Percentiles rank a stretch among this genome's conserved stretches.
Evolutionary conservation across 2,797 vertebrate species (phyloP).

Genomic region (Chrysocyon brachyurus): DNA sequence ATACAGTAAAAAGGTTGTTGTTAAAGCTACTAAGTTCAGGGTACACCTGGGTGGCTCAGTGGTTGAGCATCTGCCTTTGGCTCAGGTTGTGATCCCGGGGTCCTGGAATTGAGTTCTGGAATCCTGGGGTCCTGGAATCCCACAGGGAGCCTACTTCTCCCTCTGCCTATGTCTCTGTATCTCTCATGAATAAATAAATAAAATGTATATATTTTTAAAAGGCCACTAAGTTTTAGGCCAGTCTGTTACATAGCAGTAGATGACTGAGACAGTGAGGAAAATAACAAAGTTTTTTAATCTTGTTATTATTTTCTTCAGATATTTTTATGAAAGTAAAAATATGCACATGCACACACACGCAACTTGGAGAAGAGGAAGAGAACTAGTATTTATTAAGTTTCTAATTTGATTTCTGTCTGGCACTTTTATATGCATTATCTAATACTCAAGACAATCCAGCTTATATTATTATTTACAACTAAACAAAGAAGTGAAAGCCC

Average conservation of each 20-base stretch:
- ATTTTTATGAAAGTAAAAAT: not conserved
- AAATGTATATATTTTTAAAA: no score
- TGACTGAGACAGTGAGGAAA: not conserved
- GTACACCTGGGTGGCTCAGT: no score
- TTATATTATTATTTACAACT: not conserved
- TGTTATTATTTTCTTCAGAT: not conserved
- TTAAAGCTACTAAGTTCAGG: not conserved
- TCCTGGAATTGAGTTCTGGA: no score
- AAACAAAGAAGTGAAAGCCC: not conserved
- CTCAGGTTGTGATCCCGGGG: no score
- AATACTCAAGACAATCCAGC: not conserved
- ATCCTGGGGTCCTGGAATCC: no score
- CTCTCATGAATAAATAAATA: no score
- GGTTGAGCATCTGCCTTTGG: no score
- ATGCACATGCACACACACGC: not conserved
- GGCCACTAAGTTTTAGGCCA: not conserved
- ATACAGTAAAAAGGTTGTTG: not conserved
- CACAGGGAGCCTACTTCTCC: no score
- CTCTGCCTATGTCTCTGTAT: no score
- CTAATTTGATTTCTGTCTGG: conserved; percentile 26
- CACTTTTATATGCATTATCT: not conserved
- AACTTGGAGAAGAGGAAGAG: not conserved
- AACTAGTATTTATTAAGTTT: not conserved
- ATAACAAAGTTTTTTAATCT: not conserved
- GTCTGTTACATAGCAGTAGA: not conserved